A percentile compares a stretch with the other conserved stretches of the same genome.
Evolutionary conservation across 2,888 invertebrate genomes (phyloP).

Genomic region (Anticlea derivata): DNA sequence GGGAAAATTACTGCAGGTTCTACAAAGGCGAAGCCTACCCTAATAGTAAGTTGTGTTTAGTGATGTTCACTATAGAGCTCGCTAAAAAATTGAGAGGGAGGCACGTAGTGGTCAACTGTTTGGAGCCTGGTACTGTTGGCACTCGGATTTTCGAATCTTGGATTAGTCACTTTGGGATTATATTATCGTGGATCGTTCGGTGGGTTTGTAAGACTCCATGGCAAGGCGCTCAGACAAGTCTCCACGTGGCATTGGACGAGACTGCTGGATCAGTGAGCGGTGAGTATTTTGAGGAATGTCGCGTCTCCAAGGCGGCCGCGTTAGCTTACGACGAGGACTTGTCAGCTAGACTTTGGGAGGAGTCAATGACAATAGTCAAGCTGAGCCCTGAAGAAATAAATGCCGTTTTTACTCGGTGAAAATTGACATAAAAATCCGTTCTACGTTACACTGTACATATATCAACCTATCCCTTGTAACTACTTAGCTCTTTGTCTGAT

Average conservation of each 20-base stretch:
- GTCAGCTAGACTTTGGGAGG: constrained; percentile 12
- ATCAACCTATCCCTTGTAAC: too few relatives aligned
- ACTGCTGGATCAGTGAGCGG: constrained; percentile 79
- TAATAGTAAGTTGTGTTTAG: constrained; percentile 87
- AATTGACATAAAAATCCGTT: too few relatives aligned
- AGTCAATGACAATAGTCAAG: constrained; percentile 15
- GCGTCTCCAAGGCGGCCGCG: constrained; percentile 77
- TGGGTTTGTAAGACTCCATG: constrained; percentile 87
- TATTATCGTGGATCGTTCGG: constrained; percentile 70
- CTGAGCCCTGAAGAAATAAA: too few relatives aligned
- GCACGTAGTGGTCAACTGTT: constrained; percentile 89
- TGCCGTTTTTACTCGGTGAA: too few relatives aligned
- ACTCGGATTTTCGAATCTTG: constrained; percentile 86
- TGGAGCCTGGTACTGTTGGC: constrained; percentile 92
- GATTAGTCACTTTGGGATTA: constrained; percentile 67
- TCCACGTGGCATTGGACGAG: constrained; percentile 57
- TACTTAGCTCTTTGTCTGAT: too few relatives aligned
- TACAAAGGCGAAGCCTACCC: constrained; percentile 76
- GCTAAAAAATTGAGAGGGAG: constrained; percentile 84
- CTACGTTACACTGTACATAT: too few relatives aligned
- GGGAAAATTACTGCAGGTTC: neutral
- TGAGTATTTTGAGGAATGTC: constrained; percentile 89
- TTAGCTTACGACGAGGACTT: constrained; percentile 58
- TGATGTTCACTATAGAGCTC: constrained; percentile 87
- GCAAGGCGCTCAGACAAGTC: constrained; percentile 91